Base-by-base conservation (phyloP, 2,113 vertebrate genomes). In the Illadopsis cleaveri region DNA sequence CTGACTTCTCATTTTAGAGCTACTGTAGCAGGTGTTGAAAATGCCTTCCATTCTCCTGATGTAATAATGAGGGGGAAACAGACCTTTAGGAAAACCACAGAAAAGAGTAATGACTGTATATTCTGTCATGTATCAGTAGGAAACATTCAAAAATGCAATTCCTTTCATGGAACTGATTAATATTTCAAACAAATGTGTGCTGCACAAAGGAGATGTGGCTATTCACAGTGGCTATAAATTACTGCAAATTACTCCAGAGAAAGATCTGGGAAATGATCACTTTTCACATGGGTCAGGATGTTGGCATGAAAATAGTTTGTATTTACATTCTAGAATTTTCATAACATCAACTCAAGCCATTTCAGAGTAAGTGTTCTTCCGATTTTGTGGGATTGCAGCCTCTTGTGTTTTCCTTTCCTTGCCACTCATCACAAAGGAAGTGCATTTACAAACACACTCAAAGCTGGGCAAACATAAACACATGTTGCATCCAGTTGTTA, bases 1-100 rank as follows among this genome's bases (percentile, higher is more conserved):
- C 80, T 94, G 53, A 87, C 31, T 91, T 86, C 58, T 95, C 80
- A 16, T 66, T 93, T 85, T 48, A 64, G 81, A 95, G 95, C 94
- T 96, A 88, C 95, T 56, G 96, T 89, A 96, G 56, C 91, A 97
- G 96, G 97, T 96, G 94, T 92, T 97, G 94, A 97, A 97, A 97
- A 78, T 10, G 31, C 86, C 50, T 93, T 96, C 86, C 62, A 90
- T 64, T 80, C 82, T 92, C 50, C 82, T 88, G 48, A 75, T 86
- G 89, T 70, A 91, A 95, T 93, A 96, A 95, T 48, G 37, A 86
- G 71, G 70, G 70, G 57, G 45, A 95, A 96, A 75, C 50, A 84
- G 51, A 35, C 56, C 76, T 92, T 72, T 64, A 76, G 95, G 66
- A 96, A 97, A 97, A 97, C 91, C 94, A 82, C 83, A 96, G 93